Evolutionary conservation across 1,140 invertebrate species (phyloP), one percentile per base, ranked within the genome.

Genomic region (Apis florea): DNA sequence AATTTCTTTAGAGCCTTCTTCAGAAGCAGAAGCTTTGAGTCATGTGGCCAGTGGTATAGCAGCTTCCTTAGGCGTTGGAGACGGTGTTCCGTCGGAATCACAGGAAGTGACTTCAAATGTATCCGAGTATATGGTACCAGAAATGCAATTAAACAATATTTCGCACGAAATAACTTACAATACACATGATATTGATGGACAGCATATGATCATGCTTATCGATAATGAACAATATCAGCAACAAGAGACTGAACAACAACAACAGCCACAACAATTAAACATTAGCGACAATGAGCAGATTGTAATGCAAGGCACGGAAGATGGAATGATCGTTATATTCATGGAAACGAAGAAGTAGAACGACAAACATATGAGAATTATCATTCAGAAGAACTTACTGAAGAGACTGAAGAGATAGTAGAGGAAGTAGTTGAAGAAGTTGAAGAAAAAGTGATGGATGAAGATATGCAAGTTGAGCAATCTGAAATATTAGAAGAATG

Each of bases 21-120:
- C 94, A 0, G 94, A 95, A 89, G 94, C 94, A 0, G 95, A 95
- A 89, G 93, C 94, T 9, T 88, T 95, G 26, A 94, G 91, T 67
- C 94, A 94, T 79, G 94, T 95, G 1, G 94, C 94, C 0, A 94
- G 92, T 73, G 94, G 94, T 4, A 95, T 95, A 70, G 94, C 95
- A 0, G 93, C 94, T 0, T 95, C 95, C 49, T 90, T 95, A 10
- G 94, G 94, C 17, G 92, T 95, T 26, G 94, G 94, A 24, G 95
- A 96, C 84, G 93, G 94, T 94, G 75, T 67, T 13, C 5, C 63
- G 0, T 2, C 79, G 4, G 90, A 93, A 19, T 73, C 89, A 3
- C 86, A 86, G 0, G 76, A 86, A 17, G 68, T 51, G 9, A 13
- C 51, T 9, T 69, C 73, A 5, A 76, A 77, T 17, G 47, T 12